Percentiles rank a stretch among this genome's conserved stretches.
Conservation (phyloP, 2,113 vertebrate species). For the Bagarius yarrelli region DNA sequence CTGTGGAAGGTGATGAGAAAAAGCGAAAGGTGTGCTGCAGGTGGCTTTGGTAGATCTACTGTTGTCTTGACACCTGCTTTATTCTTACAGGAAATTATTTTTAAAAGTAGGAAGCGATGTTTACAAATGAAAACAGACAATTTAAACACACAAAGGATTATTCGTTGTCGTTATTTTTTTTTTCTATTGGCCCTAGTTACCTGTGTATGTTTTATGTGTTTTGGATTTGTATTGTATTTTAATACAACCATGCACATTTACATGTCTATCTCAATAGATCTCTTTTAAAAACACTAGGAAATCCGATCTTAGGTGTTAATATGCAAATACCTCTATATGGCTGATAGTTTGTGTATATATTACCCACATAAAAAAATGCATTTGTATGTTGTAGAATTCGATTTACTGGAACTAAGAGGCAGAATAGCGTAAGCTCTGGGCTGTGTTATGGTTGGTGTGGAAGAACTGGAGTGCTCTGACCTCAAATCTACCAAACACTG, state of each 20-base stretch:
- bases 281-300: neutral
- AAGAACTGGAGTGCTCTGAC: no score
- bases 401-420: no score
- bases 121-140: slow-evolving; percentile 6
- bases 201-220: no score
- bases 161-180: neutral
- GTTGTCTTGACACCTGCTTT: slow-evolving; percentile 32
- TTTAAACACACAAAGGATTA: neutral
- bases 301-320: neutral
- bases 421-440: no score
- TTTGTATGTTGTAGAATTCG: no score
- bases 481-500: no score
- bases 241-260: neutral
- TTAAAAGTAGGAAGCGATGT: neutral
- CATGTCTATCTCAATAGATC: neutral
- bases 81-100: neutral
- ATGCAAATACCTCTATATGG: neutral
- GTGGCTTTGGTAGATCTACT: slow-evolving; percentile 30
- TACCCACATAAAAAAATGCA: no score
- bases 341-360: no score
- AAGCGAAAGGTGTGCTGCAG: slow-evolving; percentile 55
- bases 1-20: slow-evolving; percentile 55
- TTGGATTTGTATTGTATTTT: neutral
- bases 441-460: no score
- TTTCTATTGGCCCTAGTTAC: neutral